Percentiles rank a stretch among this genome's conserved stretches.
Evolutionary conservation across 2,797 vertebrate genomes (phyloP).

Genomic region (Eulemur albifrons): DNA sequence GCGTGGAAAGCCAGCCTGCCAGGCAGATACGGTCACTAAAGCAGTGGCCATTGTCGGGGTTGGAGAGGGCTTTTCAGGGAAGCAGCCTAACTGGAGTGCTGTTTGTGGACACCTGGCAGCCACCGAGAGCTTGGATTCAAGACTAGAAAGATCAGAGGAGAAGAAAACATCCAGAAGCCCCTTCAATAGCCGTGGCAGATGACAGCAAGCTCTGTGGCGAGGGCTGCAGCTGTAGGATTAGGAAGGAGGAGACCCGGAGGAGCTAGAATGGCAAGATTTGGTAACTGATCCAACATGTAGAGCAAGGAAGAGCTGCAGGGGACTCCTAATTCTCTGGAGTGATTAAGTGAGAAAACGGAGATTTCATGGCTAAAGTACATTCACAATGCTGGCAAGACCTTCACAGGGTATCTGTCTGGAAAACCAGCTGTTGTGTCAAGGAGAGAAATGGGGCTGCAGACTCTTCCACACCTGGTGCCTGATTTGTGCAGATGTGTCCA

Average conservation of each 20-base stretch:
- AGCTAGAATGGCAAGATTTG: background rate
- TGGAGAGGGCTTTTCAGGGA: accelerated
- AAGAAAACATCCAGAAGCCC: background rate
- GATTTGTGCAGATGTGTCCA: background rate
- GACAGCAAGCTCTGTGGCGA: background rate
- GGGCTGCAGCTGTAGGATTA: background rate
- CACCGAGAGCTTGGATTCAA: background rate
- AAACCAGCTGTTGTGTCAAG: background rate
- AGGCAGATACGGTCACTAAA: background rate
- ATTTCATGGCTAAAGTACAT: background rate
- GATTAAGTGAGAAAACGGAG: background rate
- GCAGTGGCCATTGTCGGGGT: accelerated
- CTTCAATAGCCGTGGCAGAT: accelerated
- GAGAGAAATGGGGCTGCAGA: background rate
- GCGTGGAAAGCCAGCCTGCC: background rate
- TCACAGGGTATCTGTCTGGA: background rate
- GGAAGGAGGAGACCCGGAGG: accelerated
- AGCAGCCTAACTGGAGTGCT: background rate
- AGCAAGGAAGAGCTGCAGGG: background rate
- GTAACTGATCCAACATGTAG: background rate
- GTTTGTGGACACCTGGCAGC: background rate
- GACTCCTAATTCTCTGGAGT: background rate
- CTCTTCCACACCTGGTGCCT: background rate
- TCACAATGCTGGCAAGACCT: background rate
- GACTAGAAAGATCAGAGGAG: background rate